Base-by-base conservation (phyloP, 2,113 vertebrate species). In the Actenoides lindsayi region DNA sequence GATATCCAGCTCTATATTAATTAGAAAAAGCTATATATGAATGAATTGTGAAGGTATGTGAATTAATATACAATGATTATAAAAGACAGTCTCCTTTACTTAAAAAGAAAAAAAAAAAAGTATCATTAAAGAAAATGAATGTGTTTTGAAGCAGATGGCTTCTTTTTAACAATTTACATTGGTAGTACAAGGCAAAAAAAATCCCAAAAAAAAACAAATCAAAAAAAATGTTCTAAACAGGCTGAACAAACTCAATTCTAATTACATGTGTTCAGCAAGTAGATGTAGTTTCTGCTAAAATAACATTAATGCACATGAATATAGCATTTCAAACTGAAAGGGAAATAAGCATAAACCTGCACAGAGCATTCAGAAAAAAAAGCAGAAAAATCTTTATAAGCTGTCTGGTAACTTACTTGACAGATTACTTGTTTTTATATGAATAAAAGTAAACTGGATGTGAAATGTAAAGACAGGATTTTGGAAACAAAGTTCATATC, bases 401-500 rank as follows among this genome's bases (percentile, higher is more conserved):
- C 35, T 18, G 13, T 82, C 74, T 79, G 42, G 46, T 83, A 92
- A 76, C 24, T 12, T 85, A 46, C 39, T 57, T 87, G 65, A 69
- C 51, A 92, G 62, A 80, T 85, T 90, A 92, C 62, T 35, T 90
- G 31, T n/a, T 73, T 90, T 94, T 88, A 85, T 69, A 33, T 20
- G 48, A 80, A 35, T 62, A 77, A 86, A 94, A 87, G 31, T 56
- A 91, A 94, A 90, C n/a, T 90, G 71, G 41, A 80, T 0, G 0
- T 92, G 85, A 93, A 94, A 92, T 63, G 67, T 80, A 96, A 90
- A 90, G 82, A 85, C 42, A 44, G 33, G 59, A 74, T 50, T 94
- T 92, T 64, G 77, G 84, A 94, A 56, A 78, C 78, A 56, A 10
- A 60, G 23, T 75, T 84, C 42, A 42, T 56, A 25, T 46, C 60